These are phyloP conservation scores for Neolamprologus multifasciatus DNA, from an alignment of 2,797 vertebrate species.

Conservation along the genomic window DNA sequence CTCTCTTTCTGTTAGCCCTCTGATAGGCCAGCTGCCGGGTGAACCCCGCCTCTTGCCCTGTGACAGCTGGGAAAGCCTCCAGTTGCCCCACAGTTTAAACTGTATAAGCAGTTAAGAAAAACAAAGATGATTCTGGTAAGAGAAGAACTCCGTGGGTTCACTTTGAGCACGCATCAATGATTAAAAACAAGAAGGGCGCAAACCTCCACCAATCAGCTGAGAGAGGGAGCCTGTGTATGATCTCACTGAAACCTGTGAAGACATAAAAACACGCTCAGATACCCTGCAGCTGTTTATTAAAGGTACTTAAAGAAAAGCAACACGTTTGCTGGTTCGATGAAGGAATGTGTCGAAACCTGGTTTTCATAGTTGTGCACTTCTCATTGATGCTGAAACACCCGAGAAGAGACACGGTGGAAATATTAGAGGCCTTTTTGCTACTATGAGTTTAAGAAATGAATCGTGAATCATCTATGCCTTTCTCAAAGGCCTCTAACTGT, in stretches of 20 bases:
- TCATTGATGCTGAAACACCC: not conserved
- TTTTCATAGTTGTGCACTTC: not conserved
- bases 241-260: not conserved
- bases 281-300: not conserved
- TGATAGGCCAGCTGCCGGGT: not conserved
- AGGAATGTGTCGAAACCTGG: rapidly evolving
- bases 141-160: rapidly evolving
- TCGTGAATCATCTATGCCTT: not conserved
- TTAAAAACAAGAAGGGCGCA: not conserved
- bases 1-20: not conserved
- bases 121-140: not conserved
- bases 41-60: not conserved
- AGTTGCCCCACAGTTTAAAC: not conserved
- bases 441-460: not conserved
- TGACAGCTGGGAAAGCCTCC: not conserved
- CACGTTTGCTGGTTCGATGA: not conserved
- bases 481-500: not conserved
- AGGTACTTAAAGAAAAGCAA: not conserved
- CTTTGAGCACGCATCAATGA: rapidly evolving
- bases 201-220: not conserved
- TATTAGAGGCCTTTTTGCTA: not conserved
- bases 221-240: not conserved
- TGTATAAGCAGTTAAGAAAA: not conserved
- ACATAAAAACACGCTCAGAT: not conserved
- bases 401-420: not conserved